phyloP scores from a whole-genome alignment of 2,797 vertebrate species.

The Vespertilio murinus region DNA sequence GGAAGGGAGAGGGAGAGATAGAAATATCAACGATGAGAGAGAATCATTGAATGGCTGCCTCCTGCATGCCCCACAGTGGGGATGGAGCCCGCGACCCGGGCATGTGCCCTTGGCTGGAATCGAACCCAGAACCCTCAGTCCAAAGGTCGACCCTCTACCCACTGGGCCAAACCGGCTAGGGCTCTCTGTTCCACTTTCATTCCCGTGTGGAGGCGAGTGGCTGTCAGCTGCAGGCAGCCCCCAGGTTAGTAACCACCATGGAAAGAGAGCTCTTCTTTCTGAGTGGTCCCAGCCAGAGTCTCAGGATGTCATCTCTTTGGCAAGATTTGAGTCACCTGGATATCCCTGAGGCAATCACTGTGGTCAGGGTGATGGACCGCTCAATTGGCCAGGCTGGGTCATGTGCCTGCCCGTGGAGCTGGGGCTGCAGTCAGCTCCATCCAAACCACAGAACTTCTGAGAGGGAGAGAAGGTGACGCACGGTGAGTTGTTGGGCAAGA shows the following conservation, averaged over 20 bases:
- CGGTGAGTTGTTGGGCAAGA: background rate
- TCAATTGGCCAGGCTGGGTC: background rate
- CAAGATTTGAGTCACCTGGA: background rate
- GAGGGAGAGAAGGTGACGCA: background rate
- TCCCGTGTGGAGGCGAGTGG: background rate
- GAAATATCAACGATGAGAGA: too few species aligned
- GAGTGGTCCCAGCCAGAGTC: background rate
- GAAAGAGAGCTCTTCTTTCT: background rate
- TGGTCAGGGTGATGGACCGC: background rate
- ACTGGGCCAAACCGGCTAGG: too few species aligned
- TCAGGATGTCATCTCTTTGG: background rate
- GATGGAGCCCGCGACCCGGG: too few species aligned
- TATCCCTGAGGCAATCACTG: background rate
- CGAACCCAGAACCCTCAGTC: too few species aligned
- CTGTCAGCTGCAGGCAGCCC: background rate
- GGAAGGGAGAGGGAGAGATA: too few species aligned
- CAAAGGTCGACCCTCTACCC: too few species aligned
- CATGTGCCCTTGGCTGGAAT: too few species aligned
- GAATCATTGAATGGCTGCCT: too few species aligned
- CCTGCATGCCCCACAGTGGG: too few species aligned
- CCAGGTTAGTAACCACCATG: background rate
- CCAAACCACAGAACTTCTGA: background rate
- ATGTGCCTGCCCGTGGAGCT: background rate
- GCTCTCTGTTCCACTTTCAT: background rate
- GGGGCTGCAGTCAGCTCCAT: background rate